Evolutionary conservation across 2,888 invertebrate species (phyloP), one percentile per base, ranked within the genome.

Genomic region (Macrosiphum euphorbiae): DNA sequence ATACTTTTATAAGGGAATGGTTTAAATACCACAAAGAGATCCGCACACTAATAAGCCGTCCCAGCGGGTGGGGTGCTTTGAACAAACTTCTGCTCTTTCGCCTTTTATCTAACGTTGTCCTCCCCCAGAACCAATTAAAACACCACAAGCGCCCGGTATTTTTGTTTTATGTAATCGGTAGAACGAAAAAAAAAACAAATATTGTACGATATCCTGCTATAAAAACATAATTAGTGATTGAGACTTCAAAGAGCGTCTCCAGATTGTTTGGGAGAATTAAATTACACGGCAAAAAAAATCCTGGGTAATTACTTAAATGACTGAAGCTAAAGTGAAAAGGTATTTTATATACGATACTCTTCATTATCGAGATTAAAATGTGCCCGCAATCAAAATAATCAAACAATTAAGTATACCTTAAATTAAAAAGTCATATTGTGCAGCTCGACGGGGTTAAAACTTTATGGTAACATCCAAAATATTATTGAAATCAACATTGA

Each of bases 11-110:
- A 50, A 85, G 90, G 61, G 85, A 61, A 94, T 85, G 93, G 93
- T 86, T 94, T 94, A 94, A 94, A 94, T 90, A 94, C 93, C 93
- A 94, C 93, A 94, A 94, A 94, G 93, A 90, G 90, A 90, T 89
- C 92, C 84, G 78, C 86, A 41, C 87, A 26, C 93, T 94, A 94
- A 94, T 94, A 94, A 94, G 93, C 93, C 93, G 90, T 94, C 93
- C 93, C 93, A 86, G 90, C 93, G 93, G 93, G 93, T 94, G 93
- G 61, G 90, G 90, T 85, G 93, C 93, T 94, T 94, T 94, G 93
- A 94, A 85, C 90, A 90, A 94, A 94, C 93, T 94, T 94, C 93
- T 90, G 93, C 93, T 90, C 93, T 94, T 89, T 90, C 93, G 93
- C 93, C 90, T 94, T 94, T 94, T 94, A 86, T 90, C 86, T 92